Conservation (phyloP, 2,888 invertebrate species). For the Hirtodrosophila trivittata region DNA sequence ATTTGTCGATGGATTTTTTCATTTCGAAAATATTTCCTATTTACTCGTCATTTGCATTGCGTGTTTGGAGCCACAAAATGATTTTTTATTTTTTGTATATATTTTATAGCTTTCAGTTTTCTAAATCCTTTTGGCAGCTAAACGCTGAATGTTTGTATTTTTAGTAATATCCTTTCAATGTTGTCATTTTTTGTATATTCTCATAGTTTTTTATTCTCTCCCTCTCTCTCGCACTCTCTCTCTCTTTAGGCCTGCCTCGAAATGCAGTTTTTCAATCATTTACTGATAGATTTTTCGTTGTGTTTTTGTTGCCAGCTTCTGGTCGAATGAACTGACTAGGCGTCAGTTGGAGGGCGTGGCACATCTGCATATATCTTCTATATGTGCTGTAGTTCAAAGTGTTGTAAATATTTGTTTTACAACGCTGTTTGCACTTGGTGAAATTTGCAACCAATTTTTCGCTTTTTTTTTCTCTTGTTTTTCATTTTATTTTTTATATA, state of each 20-base stretch:
- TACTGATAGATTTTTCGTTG: conserved; percentile 61
- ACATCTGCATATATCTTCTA: no score
- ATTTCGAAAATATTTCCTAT: no score
- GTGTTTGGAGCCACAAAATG: neutral
- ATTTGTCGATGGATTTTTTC: no score
- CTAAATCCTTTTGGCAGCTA: conserved; percentile 55
- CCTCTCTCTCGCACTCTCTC: neutral
- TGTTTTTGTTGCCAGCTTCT: conserved; percentile 50
- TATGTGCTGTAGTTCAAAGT: conserved; percentile 59
- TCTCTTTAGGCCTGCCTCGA: conserved; percentile 13
- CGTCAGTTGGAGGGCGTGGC: conserved; percentile 19
- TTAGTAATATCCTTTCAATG: conserved; percentile 56
- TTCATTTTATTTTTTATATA: conserved; percentile 56
- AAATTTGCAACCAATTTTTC: conserved; percentile 65
- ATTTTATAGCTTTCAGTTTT: conserved; percentile 23
- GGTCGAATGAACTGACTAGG: conserved; percentile 37
- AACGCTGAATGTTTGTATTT: conserved; percentile 46
- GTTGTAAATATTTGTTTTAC: conserved; percentile 74
- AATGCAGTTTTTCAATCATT: conserved; percentile 64
- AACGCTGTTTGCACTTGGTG: conserved; percentile 70
- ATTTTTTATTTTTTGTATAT: conserved; percentile 3
- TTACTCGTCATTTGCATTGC: neutral
- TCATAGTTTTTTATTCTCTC: conserved; percentile 5
- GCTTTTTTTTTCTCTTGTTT: conserved; percentile 3
- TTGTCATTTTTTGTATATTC: conserved; percentile 24